A percentile compares a stretch with the other conserved stretches of the same genome.
Evolutionary conservation across 2,797 vertebrate species (phyloP).

Genomic region (Orientallactaga sibirica): DNA sequence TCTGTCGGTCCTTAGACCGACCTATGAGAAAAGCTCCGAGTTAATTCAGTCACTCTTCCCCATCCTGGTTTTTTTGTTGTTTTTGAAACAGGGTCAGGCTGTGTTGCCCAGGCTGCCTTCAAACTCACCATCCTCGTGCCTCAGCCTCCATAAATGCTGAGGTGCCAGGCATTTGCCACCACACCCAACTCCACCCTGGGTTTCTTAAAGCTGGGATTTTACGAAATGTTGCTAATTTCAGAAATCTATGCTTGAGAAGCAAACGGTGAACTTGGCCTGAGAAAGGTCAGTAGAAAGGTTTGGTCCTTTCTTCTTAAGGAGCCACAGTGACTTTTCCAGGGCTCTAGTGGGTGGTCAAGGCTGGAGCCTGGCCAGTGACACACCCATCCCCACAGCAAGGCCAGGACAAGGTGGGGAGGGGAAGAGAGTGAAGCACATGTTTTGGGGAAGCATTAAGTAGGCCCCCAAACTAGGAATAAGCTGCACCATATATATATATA

Average conservation of each 20-base stretch:
- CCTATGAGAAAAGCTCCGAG: not conserved
- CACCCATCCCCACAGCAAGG: not conserved
- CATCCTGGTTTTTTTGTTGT: not conserved
- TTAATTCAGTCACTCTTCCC: conserved; percentile 29
- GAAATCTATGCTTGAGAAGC: conserved; percentile 5
- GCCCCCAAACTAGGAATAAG: not conserved
- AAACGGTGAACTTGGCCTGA: not conserved
- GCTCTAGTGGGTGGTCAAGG: not conserved
- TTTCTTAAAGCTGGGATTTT: conserved; percentile 17
- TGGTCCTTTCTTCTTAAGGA: not conserved
- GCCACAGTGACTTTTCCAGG: accelerated
- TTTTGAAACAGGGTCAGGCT: not conserved
- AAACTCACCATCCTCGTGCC: not conserved
- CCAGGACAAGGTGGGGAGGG: not conserved
- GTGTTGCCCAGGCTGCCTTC: not conserved
- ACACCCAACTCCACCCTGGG: not conserved
- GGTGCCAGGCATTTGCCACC: not conserved
- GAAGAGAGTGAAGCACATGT: not conserved
- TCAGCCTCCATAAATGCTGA: not conserved
- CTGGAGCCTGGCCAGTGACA: not conserved
- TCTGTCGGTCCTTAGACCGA: not conserved
- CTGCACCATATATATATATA: conserved; percentile 20
- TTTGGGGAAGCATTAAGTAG: not conserved
- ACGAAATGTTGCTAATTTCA: not conserved
- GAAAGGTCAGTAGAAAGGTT: not conserved